These are phyloP conservation scores for Salvator merianae DNA, from an alignment of 2,113 vertebrate genomes.

Conservation along the genomic window DNA sequence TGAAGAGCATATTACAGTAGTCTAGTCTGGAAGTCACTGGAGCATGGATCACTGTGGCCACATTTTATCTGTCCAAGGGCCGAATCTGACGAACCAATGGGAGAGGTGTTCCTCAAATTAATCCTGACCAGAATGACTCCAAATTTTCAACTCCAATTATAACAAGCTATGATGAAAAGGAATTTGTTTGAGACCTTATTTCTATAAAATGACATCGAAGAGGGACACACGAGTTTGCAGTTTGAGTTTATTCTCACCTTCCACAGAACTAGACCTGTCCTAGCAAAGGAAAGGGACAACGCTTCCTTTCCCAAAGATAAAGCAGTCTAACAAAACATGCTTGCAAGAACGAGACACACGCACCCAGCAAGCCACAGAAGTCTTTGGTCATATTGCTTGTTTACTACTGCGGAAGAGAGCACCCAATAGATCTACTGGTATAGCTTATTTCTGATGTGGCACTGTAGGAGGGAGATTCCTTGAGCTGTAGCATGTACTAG, in stretches of 20 bases:
- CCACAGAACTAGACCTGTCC: background rate
- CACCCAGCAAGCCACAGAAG: background rate
- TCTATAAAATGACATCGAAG: too few relatives aligned
- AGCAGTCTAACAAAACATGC: background rate
- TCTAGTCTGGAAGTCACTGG: too few relatives aligned
- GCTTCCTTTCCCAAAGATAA: background rate
- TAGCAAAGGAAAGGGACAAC: background rate
- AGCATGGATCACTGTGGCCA: too few relatives aligned
- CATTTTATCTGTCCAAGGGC: too few relatives aligned
- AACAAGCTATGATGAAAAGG: background rate
- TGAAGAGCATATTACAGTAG: too few relatives aligned
- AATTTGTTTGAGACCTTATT: background rate
- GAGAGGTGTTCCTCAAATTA: too few relatives aligned
- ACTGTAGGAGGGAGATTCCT: background rate
- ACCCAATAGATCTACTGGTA: background rate
- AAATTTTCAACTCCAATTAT: too few relatives aligned
- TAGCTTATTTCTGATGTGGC: conserved; percentile 12
- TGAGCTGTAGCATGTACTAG: background rate
- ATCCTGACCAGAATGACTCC: too few relatives aligned
- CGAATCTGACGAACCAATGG: too few relatives aligned
- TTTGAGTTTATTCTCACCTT: conserved; percentile 17
- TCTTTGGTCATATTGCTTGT: conserved; percentile 7
- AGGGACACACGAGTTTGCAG: background rate
- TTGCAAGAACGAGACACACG: background rate
- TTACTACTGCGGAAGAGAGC: background rate